Percentiles rank a stretch among this genome's conserved stretches.
Evolutionary conservation across 2,888 invertebrate genomes (phyloP).

Genomic region (Dexiosoma caninum): DNA sequence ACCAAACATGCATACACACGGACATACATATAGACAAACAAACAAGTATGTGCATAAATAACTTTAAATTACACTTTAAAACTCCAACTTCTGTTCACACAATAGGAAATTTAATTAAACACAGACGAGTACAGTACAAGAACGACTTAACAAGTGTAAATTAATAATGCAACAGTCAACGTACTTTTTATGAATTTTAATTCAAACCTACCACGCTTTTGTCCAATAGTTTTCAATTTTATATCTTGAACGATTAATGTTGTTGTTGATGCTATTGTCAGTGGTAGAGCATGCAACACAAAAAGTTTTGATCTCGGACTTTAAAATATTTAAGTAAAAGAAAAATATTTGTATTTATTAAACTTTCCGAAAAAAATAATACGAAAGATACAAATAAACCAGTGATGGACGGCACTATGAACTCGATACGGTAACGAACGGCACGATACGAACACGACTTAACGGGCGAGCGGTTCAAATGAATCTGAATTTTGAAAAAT

Average conservation of each 20-base stretch:
- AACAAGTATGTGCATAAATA: no score
- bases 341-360: background rate
- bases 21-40: no score
- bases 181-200: conserved; percentile 61
- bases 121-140: background rate
- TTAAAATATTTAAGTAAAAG: background rate
- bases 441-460: conserved; percentile 65
- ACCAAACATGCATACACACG: no score
- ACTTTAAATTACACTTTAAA: background rate
- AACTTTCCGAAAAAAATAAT: conserved; percentile 26
- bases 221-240: conserved; percentile 16
- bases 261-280: background rate
- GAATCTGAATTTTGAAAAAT: conserved; percentile 71
- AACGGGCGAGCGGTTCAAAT: conserved; percentile 69
- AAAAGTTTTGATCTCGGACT: background rate
- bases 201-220: conserved; percentile 34
- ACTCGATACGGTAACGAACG: conserved; percentile 13
- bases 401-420: conserved; percentile 32
- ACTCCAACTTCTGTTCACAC: background rate
- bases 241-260: background rate
- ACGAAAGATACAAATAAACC: background rate
- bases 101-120: background rate
- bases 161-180: conserved; percentile 54
- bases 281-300: no score
- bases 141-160: conserved; percentile 12